Evolutionary conservation across 1,140 invertebrate species (phyloP).

Genomic region (Babylonia areolata): DNA sequence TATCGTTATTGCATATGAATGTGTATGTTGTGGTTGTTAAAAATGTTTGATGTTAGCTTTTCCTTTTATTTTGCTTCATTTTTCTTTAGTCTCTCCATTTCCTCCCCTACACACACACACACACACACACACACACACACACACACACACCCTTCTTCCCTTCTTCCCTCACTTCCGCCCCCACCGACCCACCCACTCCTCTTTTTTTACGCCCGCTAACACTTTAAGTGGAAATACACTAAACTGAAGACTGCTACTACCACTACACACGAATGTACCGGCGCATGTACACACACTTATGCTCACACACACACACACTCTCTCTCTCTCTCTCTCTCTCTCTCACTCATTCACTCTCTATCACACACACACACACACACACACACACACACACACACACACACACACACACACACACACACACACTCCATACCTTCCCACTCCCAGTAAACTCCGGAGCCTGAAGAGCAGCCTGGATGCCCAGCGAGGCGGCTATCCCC

Average conservation of each 20-base stretch:
- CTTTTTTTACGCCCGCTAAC: not conserved
- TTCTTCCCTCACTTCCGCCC: not conserved
- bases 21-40: too few species aligned
- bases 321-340: not conserved
- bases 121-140: not conserved
- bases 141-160: not conserved
- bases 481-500: too few species aligned
- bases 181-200: not conserved
- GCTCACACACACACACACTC: not conserved
- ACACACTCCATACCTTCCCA: not conserved
- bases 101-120: too few species aligned
- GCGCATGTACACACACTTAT: not conserved
- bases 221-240: too few species aligned
- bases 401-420: slow-evolving; percentile 2
- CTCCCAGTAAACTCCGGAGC: too few species aligned
- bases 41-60: too few species aligned
- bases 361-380: slow-evolving; percentile 21
- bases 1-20: too few species aligned
- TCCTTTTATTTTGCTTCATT: too few species aligned
- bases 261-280: not conserved
- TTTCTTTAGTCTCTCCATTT: too few species aligned
- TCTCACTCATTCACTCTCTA: not conserved
- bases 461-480: too few species aligned
- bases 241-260: too few species aligned
- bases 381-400: slow-evolving; percentile 9